Conservation (phyloP, 35 echinoderm and acorn worm genomes). For the Apostichopus japonicus region DNA sequence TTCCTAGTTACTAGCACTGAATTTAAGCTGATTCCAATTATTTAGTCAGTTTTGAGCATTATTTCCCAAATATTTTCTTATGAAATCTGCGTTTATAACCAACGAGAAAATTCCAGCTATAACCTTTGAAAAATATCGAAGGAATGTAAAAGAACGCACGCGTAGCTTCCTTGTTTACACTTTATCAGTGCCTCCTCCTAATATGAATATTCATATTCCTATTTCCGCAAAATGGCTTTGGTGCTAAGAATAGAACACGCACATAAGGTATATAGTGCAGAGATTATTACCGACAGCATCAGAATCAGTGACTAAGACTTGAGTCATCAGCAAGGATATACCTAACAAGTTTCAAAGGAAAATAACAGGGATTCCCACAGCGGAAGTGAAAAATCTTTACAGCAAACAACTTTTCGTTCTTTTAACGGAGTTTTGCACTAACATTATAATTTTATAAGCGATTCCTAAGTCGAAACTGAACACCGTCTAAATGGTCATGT, state of each 20-base stretch:
- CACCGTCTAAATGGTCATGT: constrained; percentile 57
- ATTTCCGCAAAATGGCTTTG: constrained; percentile 16
- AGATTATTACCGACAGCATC: background rate
- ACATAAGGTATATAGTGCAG: constrained; percentile 22
- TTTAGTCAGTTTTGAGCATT: background rate
- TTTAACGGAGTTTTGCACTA: background rate
- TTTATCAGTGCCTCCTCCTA: background rate
- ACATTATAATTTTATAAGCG: background rate
- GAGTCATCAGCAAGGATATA: constrained; percentile 51
- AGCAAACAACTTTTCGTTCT: constrained; percentile 30
- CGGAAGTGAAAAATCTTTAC: background rate
- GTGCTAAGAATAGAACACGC: constrained; percentile 27
- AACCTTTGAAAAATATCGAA: background rate
- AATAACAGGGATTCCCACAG: constrained; percentile 60
- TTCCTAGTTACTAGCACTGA: background rate
- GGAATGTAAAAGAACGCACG: background rate
- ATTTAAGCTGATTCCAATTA: background rate
- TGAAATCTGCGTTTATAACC: background rate
- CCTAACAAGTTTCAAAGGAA: constrained; percentile 42
- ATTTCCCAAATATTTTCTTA: too few species aligned
- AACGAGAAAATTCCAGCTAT: background rate
- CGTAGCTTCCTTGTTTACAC: background rate
- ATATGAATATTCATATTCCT: constrained; percentile 43
- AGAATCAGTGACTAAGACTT: constrained; percentile 57
- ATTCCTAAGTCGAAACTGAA: constrained; percentile 12